These are phyloP conservation scores for Sterrhoptilus dennistouni DNA, from an alignment of 2,113 vertebrate species.

Conservation along the genomic window DNA sequence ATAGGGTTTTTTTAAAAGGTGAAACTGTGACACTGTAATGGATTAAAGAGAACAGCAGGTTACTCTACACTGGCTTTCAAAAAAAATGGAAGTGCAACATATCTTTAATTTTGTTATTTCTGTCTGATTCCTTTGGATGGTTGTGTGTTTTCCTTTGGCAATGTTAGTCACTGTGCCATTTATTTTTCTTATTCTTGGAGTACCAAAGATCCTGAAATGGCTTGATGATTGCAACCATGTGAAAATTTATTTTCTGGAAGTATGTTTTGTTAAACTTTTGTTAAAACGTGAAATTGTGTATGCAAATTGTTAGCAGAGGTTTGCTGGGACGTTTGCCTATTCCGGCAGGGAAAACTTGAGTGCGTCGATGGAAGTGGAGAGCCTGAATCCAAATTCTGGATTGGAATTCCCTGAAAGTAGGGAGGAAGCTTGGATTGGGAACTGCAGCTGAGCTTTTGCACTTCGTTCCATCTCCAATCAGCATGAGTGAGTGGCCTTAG, in stretches of 20 bases:
- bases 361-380: not conserved
- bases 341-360: conserved; percentile 21
- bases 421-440: not conserved
- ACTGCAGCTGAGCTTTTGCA: not conserved
- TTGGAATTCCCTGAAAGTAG: not conserved
- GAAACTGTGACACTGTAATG: conserved; percentile 60
- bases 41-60: conserved; percentile 32
- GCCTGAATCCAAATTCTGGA: not conserved
- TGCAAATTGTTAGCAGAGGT: conserved; percentile 5
- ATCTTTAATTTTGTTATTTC: conserved; percentile 32
- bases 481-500: not conserved
- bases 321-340: not conserved
- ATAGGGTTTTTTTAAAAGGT: conserved; percentile 37
- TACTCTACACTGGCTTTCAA: conserved; percentile 62
- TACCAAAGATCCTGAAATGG: conserved; percentile 81
- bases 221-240: conserved; percentile 59
- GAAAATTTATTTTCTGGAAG: conserved; percentile 40
- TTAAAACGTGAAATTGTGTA: not conserved
- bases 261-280: conserved; percentile 35
- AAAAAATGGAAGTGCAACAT: not conserved
- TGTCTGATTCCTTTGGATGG: conserved; percentile 34
- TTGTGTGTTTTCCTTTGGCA: conserved; percentile 33
- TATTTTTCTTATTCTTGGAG: conserved; percentile 67
- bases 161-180: conserved; percentile 68
- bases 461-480: not conserved